Conservation (phyloP, 30 jellyfish, hydroid and myxozoan genomes). For the Aurelia coerulea region DNA sequence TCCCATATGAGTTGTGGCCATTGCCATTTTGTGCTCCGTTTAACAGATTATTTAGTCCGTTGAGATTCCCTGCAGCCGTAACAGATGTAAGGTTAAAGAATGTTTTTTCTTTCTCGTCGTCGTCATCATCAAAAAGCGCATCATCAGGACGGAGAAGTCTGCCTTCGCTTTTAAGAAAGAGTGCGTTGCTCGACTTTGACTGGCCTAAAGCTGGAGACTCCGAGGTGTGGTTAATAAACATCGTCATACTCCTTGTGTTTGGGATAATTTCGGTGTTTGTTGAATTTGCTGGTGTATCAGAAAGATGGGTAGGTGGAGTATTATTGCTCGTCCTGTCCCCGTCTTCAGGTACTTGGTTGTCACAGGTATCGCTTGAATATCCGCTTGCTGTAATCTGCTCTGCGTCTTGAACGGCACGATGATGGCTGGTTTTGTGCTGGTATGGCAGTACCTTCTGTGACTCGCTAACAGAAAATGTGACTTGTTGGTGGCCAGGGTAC, state of each 20-base stretch:
- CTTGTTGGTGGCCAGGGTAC: slow-evolving; percentile 86
- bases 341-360: slow-evolving; percentile 60
- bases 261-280: slow-evolving; percentile 45
- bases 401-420: slow-evolving; percentile 16
- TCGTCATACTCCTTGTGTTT: slow-evolving; percentile 56
- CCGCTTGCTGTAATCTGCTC: neutral
- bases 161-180: slow-evolving; percentile 58
- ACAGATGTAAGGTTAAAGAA: slow-evolving; percentile 81
- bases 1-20: slow-evolving; percentile 30
- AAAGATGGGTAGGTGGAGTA: slow-evolving; percentile 45
- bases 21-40: slow-evolving; percentile 67
- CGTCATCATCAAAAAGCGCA: slow-evolving; percentile 80
- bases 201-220: slow-evolving; percentile 79
- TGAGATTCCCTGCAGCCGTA: slow-evolving; percentile 45
- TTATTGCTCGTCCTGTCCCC: slow-evolving; percentile 63
- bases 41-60: slow-evolving; percentile 58
- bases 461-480: slow-evolving; percentile 67
- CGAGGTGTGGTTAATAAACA: slow-evolving; percentile 74
- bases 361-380: slow-evolving; percentile 35
- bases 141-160: slow-evolving; percentile 74
- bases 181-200: slow-evolving; percentile 61
- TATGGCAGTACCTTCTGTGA: slow-evolving; percentile 11
- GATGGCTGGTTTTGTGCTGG: slow-evolving; percentile 83
- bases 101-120: slow-evolving; percentile 77
- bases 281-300: slow-evolving; percentile 61